Conservation (phyloP, 2,113 vertebrate genomes). For the Xenopus tropicalis region UCB_Xtro_10.0 CM004443.2:156204501-156205000, state of each 20-base stretch:
- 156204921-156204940: constrained; percentile 51
- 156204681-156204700: constrained; percentile 18
- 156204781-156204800: constrained; percentile 42
- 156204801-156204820: constrained; percentile 51
- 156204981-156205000: constrained; percentile 54
- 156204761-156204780: constrained; percentile 29
- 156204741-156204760: constrained; percentile 35
- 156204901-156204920: constrained; percentile 46
- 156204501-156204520: constrained; percentile 35
- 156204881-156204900: constrained; percentile 42
- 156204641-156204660: constrained; percentile 13
- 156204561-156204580: constrained; percentile 9
- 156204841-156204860: constrained; percentile 30
- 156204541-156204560: constrained; percentile 40
- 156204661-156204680: constrained; percentile 1
- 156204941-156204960: constrained; percentile 53
- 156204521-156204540: constrained; percentile 20
- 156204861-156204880: constrained; percentile 47
- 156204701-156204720: constrained; percentile 23
- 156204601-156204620: constrained; percentile 34
- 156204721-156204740: constrained; percentile 10
- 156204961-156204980: constrained; percentile 59
- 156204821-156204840: constrained; percentile 47
- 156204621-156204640: constrained; percentile 40
- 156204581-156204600: constrained; percentile 27